Evolutionary conservation across 2,113 vertebrate species (phyloP).

Genomic region (Pan troglodytes): NHGRI_mPanTro3-v2.1_pri NC_072413.2:95905001-95905500

Average conservation of each 20-base stretch:
- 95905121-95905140: constrained; percentile 58
- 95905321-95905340: accelerated
- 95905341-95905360: not conserved
- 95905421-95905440: not conserved
- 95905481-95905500: not conserved
- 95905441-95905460: not conserved
- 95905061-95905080: constrained; percentile 50
- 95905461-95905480: accelerated
- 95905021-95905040: constrained; percentile 79
- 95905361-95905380: accelerated
- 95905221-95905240: not conserved
- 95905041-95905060: constrained; percentile 69
- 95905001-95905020: constrained; percentile 79
- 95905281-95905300: not conserved
- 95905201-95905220: constrained; percentile 57
- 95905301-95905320: accelerated
- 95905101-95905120: constrained; percentile 64
- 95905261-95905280: not conserved
- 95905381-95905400: not conserved
- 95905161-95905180: constrained; percentile 76
- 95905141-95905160: constrained; percentile 79
- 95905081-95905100: constrained; percentile 74
- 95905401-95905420: not conserved
- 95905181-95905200: not conserved
- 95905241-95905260: constrained; percentile 36